Base-by-base conservation (phyloP, 2,888 invertebrate species). In the Philopedon plagiatum region DNA sequence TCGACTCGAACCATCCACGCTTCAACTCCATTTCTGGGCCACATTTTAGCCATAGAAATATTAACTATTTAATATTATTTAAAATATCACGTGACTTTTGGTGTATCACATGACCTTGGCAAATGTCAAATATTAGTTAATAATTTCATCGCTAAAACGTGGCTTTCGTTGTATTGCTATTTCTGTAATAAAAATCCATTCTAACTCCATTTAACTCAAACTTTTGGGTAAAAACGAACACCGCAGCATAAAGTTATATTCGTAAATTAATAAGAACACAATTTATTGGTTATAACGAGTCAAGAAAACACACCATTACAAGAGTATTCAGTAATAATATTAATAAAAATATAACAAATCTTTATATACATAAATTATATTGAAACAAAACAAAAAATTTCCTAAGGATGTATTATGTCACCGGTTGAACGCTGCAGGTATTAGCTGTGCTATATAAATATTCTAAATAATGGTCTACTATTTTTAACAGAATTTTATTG, bases 301-400 rank as follows among this genome's bases (percentile, higher is more conserved):
- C 44, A 63, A 61, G 41, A 21, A 69, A 54, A 69, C 56, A 62
- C 56, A 57, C 57, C 51, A 21, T 32, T 66, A 66, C 21, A 60
- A 51, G 71, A 71, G 71, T 71, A 71, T 71, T 71, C 32, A 56
- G 44, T 66, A 66, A 58, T 63, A 61, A 15, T 39, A 39, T 68
- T 62, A 62, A 62, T 62, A 63, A 73, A 68, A 72, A 64, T 68
- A 73, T 69, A 73, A 73, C 73, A 73, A 73, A 69, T 73, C 73
- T 73, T 58, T 69, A 73, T 73, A 73, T 73, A 73, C 73, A 73
- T 69, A 73, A 71, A 71, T 66, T 57, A 72, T n/a, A n/a, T 57
- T 57, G 56, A 51, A 71, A 71, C 67, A 57, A 57, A 70, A 72
- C 51, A 65, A 61, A 56, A 41, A 51, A 11, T 54, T 29, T 32